These are phyloP conservation scores for Actenoides hombroni DNA, from an alignment of 2,113 vertebrate species.

Conservation along the genomic window DNA sequence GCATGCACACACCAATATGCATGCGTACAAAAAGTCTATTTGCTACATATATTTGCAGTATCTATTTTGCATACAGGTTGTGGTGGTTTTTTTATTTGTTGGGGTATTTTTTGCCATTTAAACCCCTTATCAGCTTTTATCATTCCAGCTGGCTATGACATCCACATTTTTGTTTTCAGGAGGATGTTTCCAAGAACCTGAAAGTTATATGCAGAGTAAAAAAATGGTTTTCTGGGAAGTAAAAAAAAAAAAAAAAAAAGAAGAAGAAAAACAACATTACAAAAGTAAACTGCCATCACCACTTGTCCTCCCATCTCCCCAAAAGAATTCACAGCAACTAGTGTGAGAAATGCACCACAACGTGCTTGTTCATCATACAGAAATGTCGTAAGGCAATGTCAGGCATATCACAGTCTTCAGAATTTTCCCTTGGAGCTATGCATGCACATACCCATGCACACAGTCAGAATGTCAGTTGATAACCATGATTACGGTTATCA, in stretches of 20 bases:
- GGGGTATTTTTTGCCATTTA: background rate
- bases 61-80: background rate
- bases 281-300: background rate
- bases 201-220: background rate
- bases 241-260: background rate
- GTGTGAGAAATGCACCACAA: background rate
- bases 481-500: accelerated
- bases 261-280: background rate
- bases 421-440: background rate
- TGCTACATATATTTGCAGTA: background rate
- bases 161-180: background rate
- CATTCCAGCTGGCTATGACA: background rate
- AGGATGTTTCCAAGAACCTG: background rate
- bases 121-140: background rate
- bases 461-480: background rate
- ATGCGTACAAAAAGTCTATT: background rate
- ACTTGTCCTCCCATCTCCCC: background rate
- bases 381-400: background rate
- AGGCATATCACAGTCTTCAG: background rate
- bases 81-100: too few species aligned
- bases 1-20: background rate
- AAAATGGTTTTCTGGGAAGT: background rate
- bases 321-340: background rate
- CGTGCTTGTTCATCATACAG: background rate
- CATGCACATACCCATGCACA: background rate